Conservation (phyloP, 2,113 vertebrate species). For the Notarius lentiginosus region DNA sequence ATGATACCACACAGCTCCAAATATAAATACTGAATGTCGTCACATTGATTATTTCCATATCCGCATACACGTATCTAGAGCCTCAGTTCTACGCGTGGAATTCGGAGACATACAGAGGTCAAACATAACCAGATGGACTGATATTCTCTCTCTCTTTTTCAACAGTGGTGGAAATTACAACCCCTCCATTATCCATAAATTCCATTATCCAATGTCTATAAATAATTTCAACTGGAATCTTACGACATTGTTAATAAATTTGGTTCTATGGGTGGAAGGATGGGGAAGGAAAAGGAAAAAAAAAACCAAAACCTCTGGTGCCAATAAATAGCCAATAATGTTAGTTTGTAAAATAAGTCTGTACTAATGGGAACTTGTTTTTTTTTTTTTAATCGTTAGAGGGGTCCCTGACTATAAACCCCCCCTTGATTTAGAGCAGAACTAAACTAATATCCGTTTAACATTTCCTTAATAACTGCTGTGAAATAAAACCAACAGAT, state of each 20-base stretch:
- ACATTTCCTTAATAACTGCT: slow-evolving; percentile 32
- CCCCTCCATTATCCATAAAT: background rate
- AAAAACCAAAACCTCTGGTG: background rate
- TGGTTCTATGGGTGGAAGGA: background rate
- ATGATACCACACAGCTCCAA: slow-evolving; percentile 3
- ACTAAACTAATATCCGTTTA: background rate
- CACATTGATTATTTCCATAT: background rate
- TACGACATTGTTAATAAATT: background rate
- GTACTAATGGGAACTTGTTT: background rate
- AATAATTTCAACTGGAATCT: background rate
- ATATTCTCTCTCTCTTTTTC: background rate
- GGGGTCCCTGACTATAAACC: background rate
- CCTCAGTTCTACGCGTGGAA: background rate
- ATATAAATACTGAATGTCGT: background rate
- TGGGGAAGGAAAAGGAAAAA: background rate
- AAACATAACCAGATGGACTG: background rate
- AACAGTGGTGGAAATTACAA: background rate
- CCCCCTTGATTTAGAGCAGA: background rate
- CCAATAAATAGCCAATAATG: background rate
- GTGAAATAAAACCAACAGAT: slow-evolving; percentile 24
- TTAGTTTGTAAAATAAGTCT: background rate
- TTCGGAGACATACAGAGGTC: background rate
- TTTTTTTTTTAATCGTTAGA: background rate
- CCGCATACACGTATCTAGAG: slow-evolving; percentile 12
- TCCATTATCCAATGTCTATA: background rate